A percentile compares a stretch with the other conserved stretches of the same genome.
phyloP scores from a whole-genome alignment of 2,888 invertebrate genomes.

The Apotomis turbidana region DNA sequence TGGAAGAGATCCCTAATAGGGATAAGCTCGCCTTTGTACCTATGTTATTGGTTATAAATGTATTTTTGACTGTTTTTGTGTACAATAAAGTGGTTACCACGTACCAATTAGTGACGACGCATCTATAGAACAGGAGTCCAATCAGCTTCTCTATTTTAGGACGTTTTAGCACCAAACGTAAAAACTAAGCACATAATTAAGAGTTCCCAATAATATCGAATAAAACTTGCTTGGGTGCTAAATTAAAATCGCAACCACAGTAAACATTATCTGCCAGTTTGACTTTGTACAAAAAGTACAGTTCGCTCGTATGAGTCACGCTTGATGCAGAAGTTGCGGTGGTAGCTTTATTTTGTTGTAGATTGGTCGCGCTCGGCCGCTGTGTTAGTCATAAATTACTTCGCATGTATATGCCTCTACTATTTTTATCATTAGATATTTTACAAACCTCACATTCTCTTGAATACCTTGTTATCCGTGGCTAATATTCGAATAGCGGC shows the following conservation, averaged over 20 bases:
- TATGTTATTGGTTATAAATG: no score
- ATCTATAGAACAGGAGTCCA: no score
- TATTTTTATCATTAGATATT: conserved; percentile 19
- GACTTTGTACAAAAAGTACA: conserved; percentile 18
- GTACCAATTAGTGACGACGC: no score
- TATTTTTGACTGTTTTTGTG: no score
- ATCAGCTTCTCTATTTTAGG: no score
- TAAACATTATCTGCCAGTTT: conserved; percentile 17
- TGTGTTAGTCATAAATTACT: conserved; percentile 56
- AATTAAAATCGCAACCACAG: conserved; percentile 1
- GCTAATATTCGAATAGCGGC: neutral
- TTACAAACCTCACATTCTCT: neutral
- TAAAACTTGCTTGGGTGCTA: neutral
- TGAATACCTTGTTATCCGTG: neutral
- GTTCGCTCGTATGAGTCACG: conserved; percentile 46
- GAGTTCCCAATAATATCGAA: no score
- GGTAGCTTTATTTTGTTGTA: conserved; percentile 58
- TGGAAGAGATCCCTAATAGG: no score
- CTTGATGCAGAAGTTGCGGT: conserved; percentile 21
- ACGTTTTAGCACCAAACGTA: no score
- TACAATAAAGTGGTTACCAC: no score
- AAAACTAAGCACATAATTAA: no score
- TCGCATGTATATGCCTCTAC: conserved; percentile 3
- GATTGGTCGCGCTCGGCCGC: conserved; percentile 51
- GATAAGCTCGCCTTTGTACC: no score